Evolutionary conservation across 2,888 invertebrate genomes (phyloP).

Genomic region (Miltochrista miniata): DNA sequence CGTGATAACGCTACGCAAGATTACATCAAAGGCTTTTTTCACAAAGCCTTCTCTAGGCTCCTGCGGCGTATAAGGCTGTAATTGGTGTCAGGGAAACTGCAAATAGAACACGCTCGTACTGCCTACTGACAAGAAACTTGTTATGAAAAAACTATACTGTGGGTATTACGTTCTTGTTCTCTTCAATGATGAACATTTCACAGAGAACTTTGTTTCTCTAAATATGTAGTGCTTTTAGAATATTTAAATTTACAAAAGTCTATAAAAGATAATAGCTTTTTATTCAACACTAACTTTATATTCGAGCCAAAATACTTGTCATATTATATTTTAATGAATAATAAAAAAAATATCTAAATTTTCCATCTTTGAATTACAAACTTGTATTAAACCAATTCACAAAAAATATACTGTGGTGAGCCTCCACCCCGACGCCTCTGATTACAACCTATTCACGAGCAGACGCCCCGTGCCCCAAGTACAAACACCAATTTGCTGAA

Average conservation of each 20-base stretch:
- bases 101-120: slow-evolving; percentile 9
- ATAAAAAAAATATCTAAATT: background rate
- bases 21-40: slow-evolving; percentile 18
- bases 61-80: slow-evolving; percentile 21
- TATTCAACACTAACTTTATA: too few relatives aligned
- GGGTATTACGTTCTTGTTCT: too few relatives aligned
- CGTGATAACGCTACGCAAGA: slow-evolving; percentile 82
- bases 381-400: slow-evolving; percentile 9
- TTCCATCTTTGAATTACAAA: background rate
- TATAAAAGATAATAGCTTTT: too few relatives aligned
- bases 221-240: too few relatives aligned
- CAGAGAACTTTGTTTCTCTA: background rate
- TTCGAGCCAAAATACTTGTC: background rate
- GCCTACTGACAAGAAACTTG: too few relatives aligned
- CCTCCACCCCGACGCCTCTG: slow-evolving; percentile 45
- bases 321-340: background rate
- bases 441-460: slow-evolving; percentile 52
- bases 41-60: slow-evolving; percentile 12
- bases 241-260: too few relatives aligned
- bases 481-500: slow-evolving; percentile 72
- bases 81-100: slow-evolving; percentile 25
- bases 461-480: slow-evolving; percentile 42
- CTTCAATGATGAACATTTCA: too few relatives aligned
- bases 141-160: background rate
- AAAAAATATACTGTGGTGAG: slow-evolving; percentile 28